Evolutionary conservation across 2,113 vertebrate genomes (phyloP).

Genomic region (Mirza zaza): DNA sequence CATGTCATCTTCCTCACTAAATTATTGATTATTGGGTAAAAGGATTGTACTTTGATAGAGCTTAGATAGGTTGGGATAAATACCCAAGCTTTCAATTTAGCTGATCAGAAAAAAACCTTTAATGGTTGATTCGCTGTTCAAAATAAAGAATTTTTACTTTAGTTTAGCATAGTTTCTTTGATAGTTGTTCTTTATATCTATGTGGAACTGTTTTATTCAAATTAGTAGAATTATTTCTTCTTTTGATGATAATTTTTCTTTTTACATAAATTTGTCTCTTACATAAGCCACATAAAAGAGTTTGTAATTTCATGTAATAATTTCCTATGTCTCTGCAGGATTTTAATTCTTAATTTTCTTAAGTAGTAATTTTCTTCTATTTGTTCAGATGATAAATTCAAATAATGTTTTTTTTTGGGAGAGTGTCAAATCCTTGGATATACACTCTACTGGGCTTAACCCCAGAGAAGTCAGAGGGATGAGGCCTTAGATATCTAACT

Average conservation of each 20-base stretch:
- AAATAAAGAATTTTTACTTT: neutral
- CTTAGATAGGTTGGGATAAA: neutral
- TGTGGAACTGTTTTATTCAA: neutral
- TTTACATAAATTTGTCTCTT: neutral
- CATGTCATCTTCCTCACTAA: neutral
- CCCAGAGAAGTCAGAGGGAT: neutral
- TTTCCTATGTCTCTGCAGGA: neutral
- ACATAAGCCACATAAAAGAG: neutral
- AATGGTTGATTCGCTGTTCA: neutral
- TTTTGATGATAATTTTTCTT: neutral
- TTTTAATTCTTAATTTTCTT: neutral
- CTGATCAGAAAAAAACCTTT: neutral
- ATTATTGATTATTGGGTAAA: neutral
- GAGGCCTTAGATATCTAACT: neutral
- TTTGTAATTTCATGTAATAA: neutral
- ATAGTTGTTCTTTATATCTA: neutral
- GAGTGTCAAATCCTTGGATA: neutral
- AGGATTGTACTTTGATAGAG: neutral
- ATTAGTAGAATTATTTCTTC: neutral
- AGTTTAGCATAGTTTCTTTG: neutral
- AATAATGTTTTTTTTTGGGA: neutral
- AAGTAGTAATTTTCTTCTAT: neutral
- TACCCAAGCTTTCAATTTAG: neutral
- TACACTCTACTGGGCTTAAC: neutral
- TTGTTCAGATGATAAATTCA: neutral